Evolutionary conservation across 2,888 invertebrate species (phyloP).

Genomic region (Zelleria hepariella): DNA sequence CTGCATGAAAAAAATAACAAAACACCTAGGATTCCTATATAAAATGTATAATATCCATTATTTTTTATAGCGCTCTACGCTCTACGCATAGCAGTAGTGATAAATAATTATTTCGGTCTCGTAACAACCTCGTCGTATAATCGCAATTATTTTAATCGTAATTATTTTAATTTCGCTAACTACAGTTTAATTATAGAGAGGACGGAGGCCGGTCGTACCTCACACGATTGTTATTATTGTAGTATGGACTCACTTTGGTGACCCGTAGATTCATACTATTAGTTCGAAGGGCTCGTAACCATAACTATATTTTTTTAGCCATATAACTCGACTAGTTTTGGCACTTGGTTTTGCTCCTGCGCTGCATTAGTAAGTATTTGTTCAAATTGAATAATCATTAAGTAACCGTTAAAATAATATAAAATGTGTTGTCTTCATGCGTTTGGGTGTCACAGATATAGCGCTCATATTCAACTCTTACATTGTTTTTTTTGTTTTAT

Average conservation of each 20-base stretch:
- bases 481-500: no score
- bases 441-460: no score
- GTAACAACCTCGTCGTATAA: conserved; percentile 13
- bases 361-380: not conserved
- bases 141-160: conserved; percentile 22
- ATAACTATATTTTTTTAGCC: not conserved
- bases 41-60: not conserved
- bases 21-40: not conserved
- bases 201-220: conserved; percentile 29
- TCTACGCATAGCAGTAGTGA: not conserved
- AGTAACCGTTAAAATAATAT: no score
- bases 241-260: not conserved
- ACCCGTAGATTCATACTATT: not conserved
- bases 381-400: no score
- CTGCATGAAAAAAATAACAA: not conserved
- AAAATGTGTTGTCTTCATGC: no score
- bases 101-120: conserved; percentile 39
- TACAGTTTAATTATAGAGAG: conserved; percentile 61
- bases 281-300: not conserved
- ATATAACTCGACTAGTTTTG: not conserved
- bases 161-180: conserved; percentile 69
- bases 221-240: conserved; percentile 15
- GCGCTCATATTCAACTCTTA: no score
- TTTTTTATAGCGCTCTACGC: not conserved
- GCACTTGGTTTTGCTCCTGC: not conserved